Base-by-base conservation (phyloP, 2,888 invertebrate species). In the Polydrusus pterygomalis region DNA sequence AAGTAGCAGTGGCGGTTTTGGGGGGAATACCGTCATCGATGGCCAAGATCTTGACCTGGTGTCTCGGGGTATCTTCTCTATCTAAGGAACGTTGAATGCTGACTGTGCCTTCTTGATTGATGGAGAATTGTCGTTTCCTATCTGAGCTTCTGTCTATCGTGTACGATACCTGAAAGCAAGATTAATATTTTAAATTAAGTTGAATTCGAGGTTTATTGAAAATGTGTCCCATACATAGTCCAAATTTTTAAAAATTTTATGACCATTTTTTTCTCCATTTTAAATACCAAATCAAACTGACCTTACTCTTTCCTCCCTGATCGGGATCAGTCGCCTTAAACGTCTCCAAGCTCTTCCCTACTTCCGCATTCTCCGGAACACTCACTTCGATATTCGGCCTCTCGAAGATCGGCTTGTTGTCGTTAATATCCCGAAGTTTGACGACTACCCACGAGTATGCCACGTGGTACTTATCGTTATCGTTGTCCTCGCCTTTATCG, bases 261-360 rank as follows among this genome's bases (percentile, higher is more conserved):
- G 25, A 25, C 25, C 1, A 25, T 25, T 25, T 25, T 5, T 25
- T 25, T 25, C n/a, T n/a, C n/a, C n/a, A 25, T 25, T 25, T 25
- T 25, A 11, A 49, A 47, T 7, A 15, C 18, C n/a, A n/a, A n/a
- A n/a, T n/a, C n/a, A n/a, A 18, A 10, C 65, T 63, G 68, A 76
- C 96, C 89, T 95, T 95, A 85, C 96, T 96, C 85, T 96, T 96
- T 18, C 96, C 96, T 20, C 96, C 96, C 88, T 97, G 97, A 89
- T 99, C 99, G 2, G 96, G 96, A 90, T 99, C 99, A 10, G 95
- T 96, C 1, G 98, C 98, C 86, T 95, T 95, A 89, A 99, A 99
- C 17, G 95, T 96, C 87, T 97, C 97, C 82, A 99, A 89, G 80
- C 93, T 94, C 81, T 96, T 96, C 25, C 97, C 97, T 69, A 96